phyloP scores from a whole-genome alignment of 2,888 invertebrate genomes.

The Lochmaea capreae region DNA sequence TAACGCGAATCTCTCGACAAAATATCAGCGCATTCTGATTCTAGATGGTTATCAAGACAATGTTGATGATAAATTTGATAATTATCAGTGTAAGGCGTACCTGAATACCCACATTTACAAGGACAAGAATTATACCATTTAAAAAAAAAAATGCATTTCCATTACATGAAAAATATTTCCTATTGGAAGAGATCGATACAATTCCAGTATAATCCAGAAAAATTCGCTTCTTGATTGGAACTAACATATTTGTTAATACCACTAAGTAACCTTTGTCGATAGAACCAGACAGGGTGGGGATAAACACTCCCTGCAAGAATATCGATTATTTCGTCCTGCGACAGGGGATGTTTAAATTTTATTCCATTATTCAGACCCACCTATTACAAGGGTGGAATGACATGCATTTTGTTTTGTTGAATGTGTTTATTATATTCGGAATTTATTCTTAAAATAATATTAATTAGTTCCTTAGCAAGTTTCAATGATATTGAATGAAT shows the following conservation, averaged over 20 bases:
- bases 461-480: no score
- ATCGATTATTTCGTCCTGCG: slow-evolving; percentile 18
- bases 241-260: slow-evolving; percentile 5
- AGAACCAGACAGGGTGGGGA: slow-evolving; percentile 4
- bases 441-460: slow-evolving; percentile 22
- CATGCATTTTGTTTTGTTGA: slow-evolving; percentile 11
- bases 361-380: slow-evolving; percentile 4
- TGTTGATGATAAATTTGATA: slow-evolving; percentile 34
- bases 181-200: neutral
- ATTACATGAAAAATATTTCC: no score
- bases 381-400: slow-evolving; percentile 2
- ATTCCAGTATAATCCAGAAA: slow-evolving; percentile 13
- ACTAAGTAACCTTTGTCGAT: slow-evolving; percentile 6
- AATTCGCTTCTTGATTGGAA: neutral
- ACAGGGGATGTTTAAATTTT: slow-evolving; percentile 14
- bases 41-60: slow-evolving; percentile 21
- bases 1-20: slow-evolving; percentile 15
- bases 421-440: no score
- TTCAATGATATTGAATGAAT: no score
- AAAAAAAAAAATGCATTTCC: no score
- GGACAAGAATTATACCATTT: slow-evolving; percentile 18
- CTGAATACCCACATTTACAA: neutral
- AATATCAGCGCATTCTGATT: slow-evolving; percentile 5
- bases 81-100: slow-evolving; percentile 16
- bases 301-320: slow-evolving; percentile 6